These are phyloP conservation scores for Platyura marginata DNA, from an alignment of 1,140 invertebrate species.

Conservation along the genomic window DNA sequence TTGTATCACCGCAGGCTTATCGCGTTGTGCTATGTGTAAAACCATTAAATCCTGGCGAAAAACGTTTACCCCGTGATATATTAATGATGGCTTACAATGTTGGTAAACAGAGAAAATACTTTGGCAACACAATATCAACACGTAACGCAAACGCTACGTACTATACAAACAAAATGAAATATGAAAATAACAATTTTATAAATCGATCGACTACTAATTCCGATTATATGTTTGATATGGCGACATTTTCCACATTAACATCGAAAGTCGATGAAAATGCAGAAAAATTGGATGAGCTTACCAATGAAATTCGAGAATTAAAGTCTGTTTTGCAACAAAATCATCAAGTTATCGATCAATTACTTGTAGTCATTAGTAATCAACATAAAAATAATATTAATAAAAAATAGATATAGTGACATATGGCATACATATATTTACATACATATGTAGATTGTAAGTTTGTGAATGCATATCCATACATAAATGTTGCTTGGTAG, in stretches of 20 bases:
- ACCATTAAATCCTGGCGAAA: constrained; percentile 61
- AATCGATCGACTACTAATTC: constrained; percentile 27
- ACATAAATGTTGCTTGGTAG: no score
- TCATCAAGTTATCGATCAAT: constrained; percentile 23
- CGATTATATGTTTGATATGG: constrained; percentile 26
- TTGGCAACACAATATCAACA: constrained; percentile 41
- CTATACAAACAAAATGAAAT: constrained; percentile 36
- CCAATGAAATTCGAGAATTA: constrained; percentile 39
- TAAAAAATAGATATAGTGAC: not conserved
- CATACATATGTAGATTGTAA: no score
- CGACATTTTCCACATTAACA: constrained; percentile 26
- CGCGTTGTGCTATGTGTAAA: constrained; percentile 58
- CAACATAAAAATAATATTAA: constrained; percentile 1
- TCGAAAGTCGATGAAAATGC: constrained; percentile 39
- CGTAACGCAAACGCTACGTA: constrained; percentile 34
- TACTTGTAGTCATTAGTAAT: constrained; percentile 7
- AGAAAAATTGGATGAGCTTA: constrained; percentile 36
- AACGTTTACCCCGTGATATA: constrained; percentile 52
- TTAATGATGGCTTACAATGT: constrained; percentile 55
- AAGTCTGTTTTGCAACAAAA: constrained; percentile 31
- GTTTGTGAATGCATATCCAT: no score
- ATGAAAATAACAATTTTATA: constrained; percentile 27
- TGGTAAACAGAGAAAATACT: constrained; percentile 47
- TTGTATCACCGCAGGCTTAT: constrained; percentile 57
- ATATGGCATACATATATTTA: no score